Evolutionary conservation across 1,140 invertebrate species (phyloP).

Genomic region (Marisa cornuarietis): DNA sequence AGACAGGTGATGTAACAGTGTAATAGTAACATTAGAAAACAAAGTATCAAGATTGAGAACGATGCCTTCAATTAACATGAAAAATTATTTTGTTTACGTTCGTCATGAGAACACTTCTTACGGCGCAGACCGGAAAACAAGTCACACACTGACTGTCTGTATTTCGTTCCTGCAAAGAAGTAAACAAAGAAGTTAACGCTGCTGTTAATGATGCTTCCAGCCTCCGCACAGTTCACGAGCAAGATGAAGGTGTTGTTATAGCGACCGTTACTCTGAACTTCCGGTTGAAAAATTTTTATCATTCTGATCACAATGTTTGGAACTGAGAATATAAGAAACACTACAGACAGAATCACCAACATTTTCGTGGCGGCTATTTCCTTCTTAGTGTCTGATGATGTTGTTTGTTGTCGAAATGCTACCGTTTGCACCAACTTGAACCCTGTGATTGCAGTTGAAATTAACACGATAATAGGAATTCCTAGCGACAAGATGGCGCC

Average conservation of each 20-base stretch:
- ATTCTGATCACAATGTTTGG: neutral
- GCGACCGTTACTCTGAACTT: neutral
- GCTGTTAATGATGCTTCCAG: slow-evolving; percentile 3
- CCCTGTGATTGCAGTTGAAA: neutral
- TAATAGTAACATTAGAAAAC: too few species aligned
- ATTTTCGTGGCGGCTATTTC: neutral
- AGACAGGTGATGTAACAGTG: too few species aligned
- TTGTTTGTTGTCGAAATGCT: neutral
- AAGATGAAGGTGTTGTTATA: slow-evolving; percentile 7
- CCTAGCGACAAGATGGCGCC: neutral
- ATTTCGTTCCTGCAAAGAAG: slow-evolving; percentile 2
- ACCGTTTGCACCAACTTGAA: neutral
- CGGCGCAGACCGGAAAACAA: too few species aligned
- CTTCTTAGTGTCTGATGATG: slow-evolving; percentile 1
- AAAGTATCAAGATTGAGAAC: too few species aligned
- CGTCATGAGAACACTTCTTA: too few species aligned
- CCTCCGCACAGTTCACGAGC: neutral
- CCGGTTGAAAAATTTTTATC: neutral
- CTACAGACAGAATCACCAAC: neutral
- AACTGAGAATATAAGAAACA: slow-evolving; percentile 1
- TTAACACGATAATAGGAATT: neutral
- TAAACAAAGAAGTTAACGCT: slow-evolving; percentile 20
- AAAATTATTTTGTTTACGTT: too few species aligned
- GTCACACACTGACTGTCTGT: neutral
- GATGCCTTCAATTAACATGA: too few species aligned